Base-by-base conservation (phyloP, 2,888 invertebrate genomes). In the Dryomyza anilis region DNA sequence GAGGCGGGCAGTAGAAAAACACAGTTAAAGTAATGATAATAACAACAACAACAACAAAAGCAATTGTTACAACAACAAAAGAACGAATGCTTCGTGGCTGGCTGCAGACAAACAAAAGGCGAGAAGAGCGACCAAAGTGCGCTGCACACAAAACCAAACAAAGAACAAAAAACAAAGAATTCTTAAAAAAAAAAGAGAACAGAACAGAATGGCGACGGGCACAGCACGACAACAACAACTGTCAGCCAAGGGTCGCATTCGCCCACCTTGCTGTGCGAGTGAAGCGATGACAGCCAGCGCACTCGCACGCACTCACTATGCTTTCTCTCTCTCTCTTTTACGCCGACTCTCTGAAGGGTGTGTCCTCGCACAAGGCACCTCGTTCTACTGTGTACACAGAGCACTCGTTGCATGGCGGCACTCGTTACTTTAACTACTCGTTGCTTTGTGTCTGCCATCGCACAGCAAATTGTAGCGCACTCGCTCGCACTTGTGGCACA, bases 1-100 rank as follows among this genome's bases (percentile, higher is more conserved):
- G 12, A 7, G 55, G 55, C 33, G 12, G 71, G 70, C 70, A 67
- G n/a, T n/a, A n/a, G n/a, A n/a, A n/a, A n/a, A n/a, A n/a, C n/a
- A n/a, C n/a, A n/a, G n/a, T n/a, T n/a, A n/a, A n/a, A n/a, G n/a
- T n/a, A n/a, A 45, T 14, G n/a, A 12, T n/a, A 45, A 45, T 39
- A 65, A 62, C 55, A 63, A 63, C 23, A 48, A 30, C 2, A n/a
- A 43, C 4, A 23, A 19, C 46, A 43, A 60, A 59, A 46, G 30
- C 58, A 58, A 29, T 45, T 60, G 33, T 48, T 36, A 48, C 36
- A 19, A n/a, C 59, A 33, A 30, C 30, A 19, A 57, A 46, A 48
- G 25, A 50, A 25, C 29, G 30, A 16, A 10, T 16, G 29, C 25
- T 16, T 5, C 10, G 48, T 7, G 43, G 46, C 45, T 27, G 21